A percentile compares a stretch with the other conserved stretches of the same genome.
phyloP scores from a whole-genome alignment of 2,888 invertebrate genomes.

The Leptopilina myrica region DNA sequence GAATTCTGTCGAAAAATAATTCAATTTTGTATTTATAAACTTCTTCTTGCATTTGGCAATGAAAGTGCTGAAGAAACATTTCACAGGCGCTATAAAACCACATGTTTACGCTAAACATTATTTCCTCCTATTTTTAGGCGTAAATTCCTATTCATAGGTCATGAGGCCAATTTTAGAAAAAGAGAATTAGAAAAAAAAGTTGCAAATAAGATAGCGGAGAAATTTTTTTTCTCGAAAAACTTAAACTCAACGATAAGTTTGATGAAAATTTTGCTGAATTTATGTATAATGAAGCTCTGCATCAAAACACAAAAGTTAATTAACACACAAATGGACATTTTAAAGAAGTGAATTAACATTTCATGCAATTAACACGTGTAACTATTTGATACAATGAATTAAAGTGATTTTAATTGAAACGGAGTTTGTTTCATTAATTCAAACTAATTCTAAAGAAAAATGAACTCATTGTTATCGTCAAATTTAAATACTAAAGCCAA shows the following conservation, averaged over 20 bases:
- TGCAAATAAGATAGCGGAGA: constrained; percentile 15
- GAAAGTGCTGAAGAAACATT: background rate
- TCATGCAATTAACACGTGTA: too few relatives aligned
- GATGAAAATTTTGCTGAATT: too few relatives aligned
- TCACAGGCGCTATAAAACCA: background rate
- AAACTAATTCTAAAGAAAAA: too few relatives aligned
- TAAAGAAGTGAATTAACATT: too few relatives aligned
- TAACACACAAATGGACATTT: too few relatives aligned
- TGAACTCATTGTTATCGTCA: too few relatives aligned
- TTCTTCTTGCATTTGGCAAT: constrained; percentile 8
- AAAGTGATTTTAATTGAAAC: too few relatives aligned
- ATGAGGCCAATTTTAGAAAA: constrained; percentile 54
- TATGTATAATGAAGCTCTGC: too few relatives aligned
- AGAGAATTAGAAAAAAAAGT: constrained; percentile 35
- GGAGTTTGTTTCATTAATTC: too few relatives aligned
- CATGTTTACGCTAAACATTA: constrained; percentile 3
- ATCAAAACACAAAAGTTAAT: too few relatives aligned
- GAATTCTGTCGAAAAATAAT: background rate
- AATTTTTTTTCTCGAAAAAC: background rate
- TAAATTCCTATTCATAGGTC: constrained; percentile 61
- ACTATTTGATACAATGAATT: too few relatives aligned
- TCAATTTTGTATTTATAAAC: background rate
- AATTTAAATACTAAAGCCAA: too few relatives aligned
- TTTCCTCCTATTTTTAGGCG: constrained; percentile 45
- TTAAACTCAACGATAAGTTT: background rate